Conservation (phyloP, 1,140 invertebrate genomes). For the Brachystomella parvula region DNA sequence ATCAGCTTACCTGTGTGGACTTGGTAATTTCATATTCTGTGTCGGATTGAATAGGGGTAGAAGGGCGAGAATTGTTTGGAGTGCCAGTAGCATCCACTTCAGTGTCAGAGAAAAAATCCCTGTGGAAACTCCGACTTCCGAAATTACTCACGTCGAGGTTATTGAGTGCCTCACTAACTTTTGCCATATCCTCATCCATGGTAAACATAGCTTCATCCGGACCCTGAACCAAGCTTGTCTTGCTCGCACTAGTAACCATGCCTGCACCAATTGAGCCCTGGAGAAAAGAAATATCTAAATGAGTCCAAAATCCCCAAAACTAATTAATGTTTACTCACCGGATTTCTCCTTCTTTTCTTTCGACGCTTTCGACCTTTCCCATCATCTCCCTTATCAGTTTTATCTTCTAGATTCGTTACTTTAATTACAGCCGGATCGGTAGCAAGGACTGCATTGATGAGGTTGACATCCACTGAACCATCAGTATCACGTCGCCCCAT, state of each 20-base stretch:
- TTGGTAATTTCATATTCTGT: conserved; percentile 75
- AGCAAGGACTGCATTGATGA: not conserved
- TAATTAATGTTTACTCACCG: conserved; percentile 15
- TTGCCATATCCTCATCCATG: conserved; percentile 37
- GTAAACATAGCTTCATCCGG: conserved; percentile 33
- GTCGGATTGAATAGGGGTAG: conserved; percentile 82
- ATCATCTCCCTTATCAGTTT: conserved; percentile 17
- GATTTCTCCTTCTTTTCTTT: conserved; percentile 34
- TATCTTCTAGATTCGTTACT: not conserved
- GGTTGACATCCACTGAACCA: not conserved
- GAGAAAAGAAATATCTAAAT: not conserved
- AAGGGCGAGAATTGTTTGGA: conserved; percentile 58
- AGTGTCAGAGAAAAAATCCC: conserved; percentile 37
- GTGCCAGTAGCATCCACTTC: conserved; percentile 42
- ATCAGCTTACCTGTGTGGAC: conserved; percentile 26
- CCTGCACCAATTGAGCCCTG: conserved; percentile 36
- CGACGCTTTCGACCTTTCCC: conserved; percentile 34
- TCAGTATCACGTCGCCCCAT: conserved; percentile 10
- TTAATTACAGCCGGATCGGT: not conserved
- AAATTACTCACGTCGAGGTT: conserved; percentile 4
- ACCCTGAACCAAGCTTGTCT: not conserved
- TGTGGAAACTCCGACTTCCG: conserved; percentile 35
- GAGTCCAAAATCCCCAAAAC: not conserved
- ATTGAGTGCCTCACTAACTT: conserved; percentile 5
- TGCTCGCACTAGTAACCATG: conserved; percentile 21